These are phyloP conservation scores for Diarsia brunnea DNA, from an alignment of 2,888 invertebrate genomes.

Conservation along the genomic window DNA sequence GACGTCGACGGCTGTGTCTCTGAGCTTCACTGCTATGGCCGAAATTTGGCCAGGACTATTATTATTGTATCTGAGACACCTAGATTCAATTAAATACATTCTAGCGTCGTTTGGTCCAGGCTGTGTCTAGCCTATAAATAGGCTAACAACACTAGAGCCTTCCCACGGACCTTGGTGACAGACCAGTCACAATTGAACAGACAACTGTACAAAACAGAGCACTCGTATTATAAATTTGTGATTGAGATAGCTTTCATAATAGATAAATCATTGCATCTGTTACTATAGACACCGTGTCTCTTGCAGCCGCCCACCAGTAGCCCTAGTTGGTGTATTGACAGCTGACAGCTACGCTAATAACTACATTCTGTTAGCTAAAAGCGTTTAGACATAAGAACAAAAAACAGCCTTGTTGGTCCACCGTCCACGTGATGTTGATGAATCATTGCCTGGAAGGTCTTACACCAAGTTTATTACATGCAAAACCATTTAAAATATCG, in stretches of 20 bases:
- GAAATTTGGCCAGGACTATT: neutral
- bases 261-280: neutral
- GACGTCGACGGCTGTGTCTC: neutral
- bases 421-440: constrained; percentile 8
- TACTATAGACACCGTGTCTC: constrained; percentile 2
- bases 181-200: neutral
- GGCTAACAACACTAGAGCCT: neutral
- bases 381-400: constrained; percentile 13
- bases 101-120: neutral
- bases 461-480: neutral
- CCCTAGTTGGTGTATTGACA: constrained; percentile 9
- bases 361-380: neutral
- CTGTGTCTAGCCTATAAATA: neutral
- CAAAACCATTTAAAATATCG: neutral
- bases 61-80: neutral
- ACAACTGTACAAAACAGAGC: neutral
- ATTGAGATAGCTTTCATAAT: neutral
- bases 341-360: constrained; percentile 5
- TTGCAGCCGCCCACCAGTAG: neutral
- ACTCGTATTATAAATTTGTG: neutral
- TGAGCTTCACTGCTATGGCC: neutral
- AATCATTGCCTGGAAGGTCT: constrained; percentile 21
- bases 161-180: neutral
- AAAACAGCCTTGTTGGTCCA: constrained; percentile 17
- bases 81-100: neutral